Percentiles rank a stretch among this genome's conserved stretches.
phyloP scores from a whole-genome alignment of 2,797 vertebrate genomes.

The Oreochromis mossambicus region DNA sequence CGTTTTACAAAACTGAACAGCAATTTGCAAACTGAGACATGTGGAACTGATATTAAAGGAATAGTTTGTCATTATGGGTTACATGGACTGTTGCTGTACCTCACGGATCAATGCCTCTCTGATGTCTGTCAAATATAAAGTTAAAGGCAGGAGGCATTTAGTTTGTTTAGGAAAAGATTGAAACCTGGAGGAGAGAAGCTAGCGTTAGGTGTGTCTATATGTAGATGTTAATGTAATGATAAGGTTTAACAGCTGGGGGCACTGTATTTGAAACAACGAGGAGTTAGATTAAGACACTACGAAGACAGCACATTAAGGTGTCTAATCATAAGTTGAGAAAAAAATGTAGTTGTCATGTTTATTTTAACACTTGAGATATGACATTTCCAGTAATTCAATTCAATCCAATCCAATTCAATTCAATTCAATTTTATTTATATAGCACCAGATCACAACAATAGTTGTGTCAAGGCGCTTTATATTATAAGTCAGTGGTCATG shows the following conservation, averaged over 20 bases:
- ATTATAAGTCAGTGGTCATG: background rate
- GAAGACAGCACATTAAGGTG: background rate
- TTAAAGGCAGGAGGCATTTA: background rate
- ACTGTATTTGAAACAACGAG: too few species aligned
- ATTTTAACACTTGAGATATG: background rate
- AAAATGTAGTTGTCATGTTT: background rate
- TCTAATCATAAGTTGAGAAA: background rate
- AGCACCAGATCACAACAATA: too few species aligned
- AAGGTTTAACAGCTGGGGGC: too few species aligned
- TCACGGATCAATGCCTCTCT: background rate
- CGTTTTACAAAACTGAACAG: background rate
- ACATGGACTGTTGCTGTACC: background rate
- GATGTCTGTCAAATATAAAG: background rate
- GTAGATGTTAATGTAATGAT: too few species aligned
- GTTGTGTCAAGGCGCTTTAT: too few species aligned
- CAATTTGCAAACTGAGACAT: background rate
- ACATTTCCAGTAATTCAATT: background rate
- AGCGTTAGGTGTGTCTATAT: too few species aligned
- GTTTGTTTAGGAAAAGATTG: fast-evolving
- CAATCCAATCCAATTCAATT: too few species aligned
- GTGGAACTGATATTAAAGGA: background rate
- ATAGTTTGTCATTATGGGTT: background rate
- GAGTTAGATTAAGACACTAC: too few species aligned
- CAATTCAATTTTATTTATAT: too few species aligned
- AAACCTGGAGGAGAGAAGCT: background rate